Evolutionary conservation across 2,113 vertebrate species (phyloP), one percentile per base, ranked within the genome.

Genomic region (Amblyopsis rosae): DNA sequence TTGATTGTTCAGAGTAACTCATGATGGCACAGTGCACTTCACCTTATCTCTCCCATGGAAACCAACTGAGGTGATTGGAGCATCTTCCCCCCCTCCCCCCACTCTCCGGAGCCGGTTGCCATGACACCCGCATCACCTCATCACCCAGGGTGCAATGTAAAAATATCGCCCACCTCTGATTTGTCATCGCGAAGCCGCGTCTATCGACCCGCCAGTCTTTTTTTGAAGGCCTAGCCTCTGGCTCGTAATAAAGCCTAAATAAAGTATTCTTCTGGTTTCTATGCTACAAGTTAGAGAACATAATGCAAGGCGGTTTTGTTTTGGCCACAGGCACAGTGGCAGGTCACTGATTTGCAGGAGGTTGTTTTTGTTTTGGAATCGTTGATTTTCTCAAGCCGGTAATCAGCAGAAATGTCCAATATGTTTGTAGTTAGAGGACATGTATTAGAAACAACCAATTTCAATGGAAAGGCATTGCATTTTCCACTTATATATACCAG

Each of bases 141-240:
- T 82, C 82, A 70, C 88, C 88, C 88, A 84, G 92, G 90, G 90
- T 88, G 53, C 86, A 88, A 86, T 87, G 88, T 86, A 86, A 91
- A 82, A 88, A 10, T 91, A 93, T 6, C 8, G 3, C 33, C 9
- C 19, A 3, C 48, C 1, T 64, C 12, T 51, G 2, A 16, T 32
- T 9, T n/a, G 59, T 50, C 45, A 12, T 12, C 51, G 59, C 45
- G 32, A 58, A 58, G 56, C 56, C n/a, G 56, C 12, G 32, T 58
- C 19, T 32, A 26, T 32, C n/a, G 54, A 55, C 9, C 54, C n/a
- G 9, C 16, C 54, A 17, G 12, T 53, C 62, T 45, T n/a, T 45
- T n/a, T 68, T 26, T 68, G 67, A 69, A 68, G 47, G 67, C 53
- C 63, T 45, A 48, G 51, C 69, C 69, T 55, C 32, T 46, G n/a